Base-by-base conservation (phyloP, 2,888 invertebrate genomes). In the Peribatodes rhomboidaria region DNA sequence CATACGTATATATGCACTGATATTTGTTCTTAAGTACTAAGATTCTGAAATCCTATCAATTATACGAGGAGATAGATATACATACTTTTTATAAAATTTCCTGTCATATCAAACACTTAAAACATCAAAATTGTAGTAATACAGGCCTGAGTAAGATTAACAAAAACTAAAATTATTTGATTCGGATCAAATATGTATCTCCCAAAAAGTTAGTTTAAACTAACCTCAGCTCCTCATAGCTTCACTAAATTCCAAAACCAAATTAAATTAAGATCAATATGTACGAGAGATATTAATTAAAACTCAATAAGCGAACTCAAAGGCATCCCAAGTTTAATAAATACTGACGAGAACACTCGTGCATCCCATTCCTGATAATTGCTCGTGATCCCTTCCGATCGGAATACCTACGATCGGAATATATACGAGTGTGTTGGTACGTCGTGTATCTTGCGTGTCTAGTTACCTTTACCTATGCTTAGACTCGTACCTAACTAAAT, bases 331-430 rank as follows among this genome's bases (percentile, higher is more conserved):
- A 46, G 46, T 54, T 47, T 54, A 54, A 54, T 54, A 39, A 52
- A 52, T 52, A 41, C 47, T 46, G n/a, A 53, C 8, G n/a, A 27
- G 61, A 61, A 59, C 47, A 61, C 14, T 55, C 55, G 61, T 42
- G 49, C 61, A 61, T 55, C 41, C 55, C 41, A n/a, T 61, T 61
- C 42, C 61, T 47, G 22, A 49, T 61, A 55, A 61, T 55, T 49
- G 54, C 55, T 55, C 22, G 49, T 35, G 42, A 49, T 55, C 61
- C 61, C 55, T 50, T 61, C 49, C 49, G 49, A 49, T 61, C 55
- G 13, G 22, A 55, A 41, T 31, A 61, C 22, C 3, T 27, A 27
- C n/a, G n/a, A n/a, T n/a, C n/a, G 16, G 22, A 55, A 41, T 31
- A 61, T 20, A 52, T 22, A 20, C n/a, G 47, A 20, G 11, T 47